Evolutionary conservation across 2,797 vertebrate species (phyloP).

Genomic region (Poliocrania exsul): DNA sequence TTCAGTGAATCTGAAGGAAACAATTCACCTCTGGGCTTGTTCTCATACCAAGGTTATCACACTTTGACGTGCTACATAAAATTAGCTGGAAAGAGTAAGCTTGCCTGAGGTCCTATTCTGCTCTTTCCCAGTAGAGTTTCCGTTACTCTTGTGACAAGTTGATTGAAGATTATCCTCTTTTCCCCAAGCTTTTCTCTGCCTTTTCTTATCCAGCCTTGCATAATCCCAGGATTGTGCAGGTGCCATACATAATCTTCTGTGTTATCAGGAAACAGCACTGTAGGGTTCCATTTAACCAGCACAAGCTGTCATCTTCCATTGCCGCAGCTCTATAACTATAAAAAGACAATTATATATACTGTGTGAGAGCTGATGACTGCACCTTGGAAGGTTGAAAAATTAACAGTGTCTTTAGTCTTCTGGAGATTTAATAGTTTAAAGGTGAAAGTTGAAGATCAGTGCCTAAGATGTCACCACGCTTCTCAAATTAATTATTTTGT

Average conservation of each 20-base stretch:
- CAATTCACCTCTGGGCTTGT: constrained; percentile 15
- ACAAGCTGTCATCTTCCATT: not conserved
- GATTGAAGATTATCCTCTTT: not conserved
- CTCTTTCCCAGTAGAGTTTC: not conserved
- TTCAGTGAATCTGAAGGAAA: constrained; percentile 8
- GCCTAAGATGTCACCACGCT: not conserved
- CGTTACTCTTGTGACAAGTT: not conserved
- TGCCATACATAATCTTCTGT: not conserved
- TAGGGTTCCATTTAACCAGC: constrained; percentile 9
- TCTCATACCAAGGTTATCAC: constrained; percentile 25
- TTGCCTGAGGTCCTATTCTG: not conserved
- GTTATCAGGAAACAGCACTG: not conserved
- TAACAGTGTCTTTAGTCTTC: not conserved
- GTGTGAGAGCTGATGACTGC: not conserved
- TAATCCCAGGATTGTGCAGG: not conserved
- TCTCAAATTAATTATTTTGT: not conserved
- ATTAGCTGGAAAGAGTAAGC: not conserved
- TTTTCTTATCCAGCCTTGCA: constrained; percentile 7
- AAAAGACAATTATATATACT: constrained; percentile 15
- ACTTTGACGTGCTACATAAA: not conserved
- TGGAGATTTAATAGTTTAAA: not conserved
- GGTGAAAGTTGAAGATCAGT: not conserved
- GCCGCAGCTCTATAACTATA: not conserved
- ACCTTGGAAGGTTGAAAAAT: not conserved
- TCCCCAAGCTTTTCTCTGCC: not conserved